Percentiles rank a stretch among this genome's conserved stretches.
These are phyloP conservation scores for Temnothorax unifasciatus DNA, from an alignment of 2,888 invertebrate genomes.

Conservation along the genomic window DNA sequence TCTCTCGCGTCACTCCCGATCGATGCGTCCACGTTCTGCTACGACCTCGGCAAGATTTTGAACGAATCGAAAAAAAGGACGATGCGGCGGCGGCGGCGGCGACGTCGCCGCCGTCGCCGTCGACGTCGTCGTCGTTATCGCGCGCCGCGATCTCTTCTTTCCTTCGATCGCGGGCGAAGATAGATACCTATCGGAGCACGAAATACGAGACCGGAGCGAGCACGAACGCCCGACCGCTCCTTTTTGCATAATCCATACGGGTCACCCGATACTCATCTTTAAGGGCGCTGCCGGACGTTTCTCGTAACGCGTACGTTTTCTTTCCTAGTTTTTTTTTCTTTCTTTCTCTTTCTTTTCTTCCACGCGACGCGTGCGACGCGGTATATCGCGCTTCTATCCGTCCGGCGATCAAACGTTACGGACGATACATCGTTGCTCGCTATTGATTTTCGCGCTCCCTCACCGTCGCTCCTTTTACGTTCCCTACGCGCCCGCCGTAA, in stretches of 20 bases:
- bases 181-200: slow-evolving; percentile 51
- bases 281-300: slow-evolving; percentile 24
- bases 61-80: not conserved
- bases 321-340: not conserved
- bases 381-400: slow-evolving; percentile 68
- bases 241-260: slow-evolving; percentile 54
- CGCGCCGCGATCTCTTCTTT: slow-evolving; percentile 12
- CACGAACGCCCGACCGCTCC: slow-evolving; percentile 43
- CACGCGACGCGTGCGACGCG: slow-evolving; percentile 24
- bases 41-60: not conserved
- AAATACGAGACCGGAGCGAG: slow-evolving; percentile 33
- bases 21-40: not conserved
- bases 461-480: slow-evolving; percentile 69
- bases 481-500: slow-evolving; percentile 18
- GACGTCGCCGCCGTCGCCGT: not conserved
- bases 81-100: not conserved
- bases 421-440: slow-evolving; percentile 75
- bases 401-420: slow-evolving; percentile 79
- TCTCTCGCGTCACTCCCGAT: not conserved
- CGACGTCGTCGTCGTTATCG: slow-evolving; percentile 11
- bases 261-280: slow-evolving; percentile 45
- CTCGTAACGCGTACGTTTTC: slow-evolving; percentile 32
- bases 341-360: not conserved
- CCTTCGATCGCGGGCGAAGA: slow-evolving; percentile 38
- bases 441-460: slow-evolving; percentile 76